Evolutionary conservation across 2,797 vertebrate species (phyloP).

Genomic region (Hemibagrus guttatus): DNA sequence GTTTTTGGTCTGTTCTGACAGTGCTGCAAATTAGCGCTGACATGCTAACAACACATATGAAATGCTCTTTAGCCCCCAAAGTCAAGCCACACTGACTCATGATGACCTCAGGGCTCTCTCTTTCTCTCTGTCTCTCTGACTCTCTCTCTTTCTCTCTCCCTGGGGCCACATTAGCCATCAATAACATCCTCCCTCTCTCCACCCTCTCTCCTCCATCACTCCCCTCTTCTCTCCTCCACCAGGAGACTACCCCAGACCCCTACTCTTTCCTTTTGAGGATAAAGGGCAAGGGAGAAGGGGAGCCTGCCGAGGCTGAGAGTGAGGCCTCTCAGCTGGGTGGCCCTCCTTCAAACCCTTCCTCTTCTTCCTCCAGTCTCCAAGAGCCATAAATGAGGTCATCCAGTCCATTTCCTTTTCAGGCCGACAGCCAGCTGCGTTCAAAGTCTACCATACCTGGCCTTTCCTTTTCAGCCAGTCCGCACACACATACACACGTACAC

Average conservation of each 20-base stretch:
- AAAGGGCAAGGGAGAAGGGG: slow-evolving; percentile 76
- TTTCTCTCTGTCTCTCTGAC: slow-evolving; percentile 54
- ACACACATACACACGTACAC: slow-evolving; percentile 9
- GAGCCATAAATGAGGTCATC: slow-evolving; percentile 80
- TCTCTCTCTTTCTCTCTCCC: slow-evolving; percentile 69
- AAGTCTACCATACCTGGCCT: slow-evolving; percentile 76
- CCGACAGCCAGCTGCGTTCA: slow-evolving; percentile 76
- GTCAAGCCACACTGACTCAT: slow-evolving; percentile 79
- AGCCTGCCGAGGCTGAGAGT: slow-evolving; percentile 65
- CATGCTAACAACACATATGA: slow-evolving; percentile 77
- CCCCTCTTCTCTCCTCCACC: slow-evolving; percentile 49
- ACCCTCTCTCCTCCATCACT: slow-evolving; percentile 55
- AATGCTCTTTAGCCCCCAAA: slow-evolving; percentile 82
- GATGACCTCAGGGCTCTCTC: slow-evolving; percentile 76
- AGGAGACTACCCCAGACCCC: slow-evolving; percentile 56
- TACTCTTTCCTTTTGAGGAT: slow-evolving; percentile 66
- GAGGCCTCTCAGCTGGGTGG: slow-evolving; percentile 64
- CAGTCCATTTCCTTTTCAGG: slow-evolving; percentile 59
- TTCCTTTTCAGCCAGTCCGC: slow-evolving; percentile 58
- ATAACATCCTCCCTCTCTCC: slow-evolving; percentile 78
- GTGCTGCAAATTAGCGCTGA: slow-evolving; percentile 81
- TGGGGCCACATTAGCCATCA: slow-evolving; percentile 55
- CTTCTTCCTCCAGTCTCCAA: slow-evolving; percentile 60
- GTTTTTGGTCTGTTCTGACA: slow-evolving; percentile 85
- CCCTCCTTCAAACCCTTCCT: slow-evolving; percentile 53